phyloP scores from a whole-genome alignment of 2,888 invertebrate genomes.

The Dysmachus trigonus region DNA sequence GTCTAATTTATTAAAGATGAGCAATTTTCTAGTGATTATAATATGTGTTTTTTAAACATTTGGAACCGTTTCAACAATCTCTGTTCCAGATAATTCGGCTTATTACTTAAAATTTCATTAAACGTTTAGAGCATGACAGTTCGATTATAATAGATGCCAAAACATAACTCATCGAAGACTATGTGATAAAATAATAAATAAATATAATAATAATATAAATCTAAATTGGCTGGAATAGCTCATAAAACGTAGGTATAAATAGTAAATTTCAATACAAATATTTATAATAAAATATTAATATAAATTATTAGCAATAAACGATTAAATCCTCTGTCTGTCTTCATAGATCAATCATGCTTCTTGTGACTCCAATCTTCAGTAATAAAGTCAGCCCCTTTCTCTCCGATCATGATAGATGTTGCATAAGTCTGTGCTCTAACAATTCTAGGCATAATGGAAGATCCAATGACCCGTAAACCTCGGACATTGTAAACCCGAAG shows the following conservation, averaged over 20 bases:
- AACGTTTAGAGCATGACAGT: not conserved
- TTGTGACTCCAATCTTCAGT: slow-evolving; percentile 38
- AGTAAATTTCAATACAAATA: too few relatives aligned
- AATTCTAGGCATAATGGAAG: slow-evolving; percentile 69
- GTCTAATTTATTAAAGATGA: too few relatives aligned
- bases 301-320: too few relatives aligned
- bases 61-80: too few relatives aligned
- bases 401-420: slow-evolving; percentile 44
- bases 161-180: not conserved
- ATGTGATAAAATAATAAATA: not conserved
- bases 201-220: not conserved
- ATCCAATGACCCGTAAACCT: slow-evolving; percentile 67
- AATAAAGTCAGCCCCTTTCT: slow-evolving; percentile 45
- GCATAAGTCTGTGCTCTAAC: slow-evolving; percentile 41
- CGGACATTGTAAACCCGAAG: slow-evolving; percentile 64
- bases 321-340: too few relatives aligned
- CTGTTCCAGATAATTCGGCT: too few relatives aligned
- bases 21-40: too few relatives aligned
- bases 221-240: too few relatives aligned
- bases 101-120: too few relatives aligned
- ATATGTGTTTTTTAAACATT: too few relatives aligned
- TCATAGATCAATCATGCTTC: not conserved
- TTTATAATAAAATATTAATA: too few relatives aligned
- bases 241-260: too few relatives aligned
- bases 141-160: not conserved